phyloP scores from a whole-genome alignment of 2,797 vertebrate species.

The Trachops cirrhosus region DNA sequence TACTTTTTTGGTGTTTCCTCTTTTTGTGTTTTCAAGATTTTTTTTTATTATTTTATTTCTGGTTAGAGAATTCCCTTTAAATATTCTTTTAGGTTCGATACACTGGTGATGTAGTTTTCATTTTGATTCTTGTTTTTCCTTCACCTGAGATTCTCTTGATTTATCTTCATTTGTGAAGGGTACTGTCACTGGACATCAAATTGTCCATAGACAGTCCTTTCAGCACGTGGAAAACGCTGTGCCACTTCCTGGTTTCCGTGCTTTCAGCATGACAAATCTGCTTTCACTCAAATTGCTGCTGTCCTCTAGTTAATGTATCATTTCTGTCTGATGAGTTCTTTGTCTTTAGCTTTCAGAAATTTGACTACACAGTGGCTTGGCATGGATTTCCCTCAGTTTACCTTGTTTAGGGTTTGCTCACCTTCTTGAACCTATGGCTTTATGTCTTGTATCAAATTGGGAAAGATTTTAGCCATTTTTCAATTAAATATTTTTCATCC shows the following conservation, averaged over 20 bases:
- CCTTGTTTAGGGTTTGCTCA: background rate
- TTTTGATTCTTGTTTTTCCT: background rate
- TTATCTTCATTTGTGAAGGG: background rate
- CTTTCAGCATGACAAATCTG: background rate
- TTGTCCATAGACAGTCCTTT: background rate
- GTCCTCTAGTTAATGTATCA: background rate
- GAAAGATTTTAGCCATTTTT: background rate
- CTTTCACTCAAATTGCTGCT: background rate
- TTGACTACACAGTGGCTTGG: background rate
- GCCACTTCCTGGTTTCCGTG: background rate
- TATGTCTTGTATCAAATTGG: background rate
- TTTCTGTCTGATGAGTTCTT: background rate
- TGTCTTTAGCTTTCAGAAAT: background rate
- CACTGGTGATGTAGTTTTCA: background rate
- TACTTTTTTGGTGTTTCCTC: background rate
- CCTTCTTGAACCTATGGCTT: background rate
- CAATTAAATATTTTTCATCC: background rate
- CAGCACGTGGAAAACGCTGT: background rate
- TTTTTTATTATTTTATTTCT: background rate
- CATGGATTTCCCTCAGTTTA: background rate
- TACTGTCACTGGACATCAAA: background rate
- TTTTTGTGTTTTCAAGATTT: background rate
- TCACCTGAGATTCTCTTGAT: background rate
- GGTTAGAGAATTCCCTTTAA: background rate
- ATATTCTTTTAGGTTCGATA: background rate